Evolutionary conservation across 2,797 vertebrate genomes (phyloP).

Genomic region (Acanthurus lineatus): DNA sequence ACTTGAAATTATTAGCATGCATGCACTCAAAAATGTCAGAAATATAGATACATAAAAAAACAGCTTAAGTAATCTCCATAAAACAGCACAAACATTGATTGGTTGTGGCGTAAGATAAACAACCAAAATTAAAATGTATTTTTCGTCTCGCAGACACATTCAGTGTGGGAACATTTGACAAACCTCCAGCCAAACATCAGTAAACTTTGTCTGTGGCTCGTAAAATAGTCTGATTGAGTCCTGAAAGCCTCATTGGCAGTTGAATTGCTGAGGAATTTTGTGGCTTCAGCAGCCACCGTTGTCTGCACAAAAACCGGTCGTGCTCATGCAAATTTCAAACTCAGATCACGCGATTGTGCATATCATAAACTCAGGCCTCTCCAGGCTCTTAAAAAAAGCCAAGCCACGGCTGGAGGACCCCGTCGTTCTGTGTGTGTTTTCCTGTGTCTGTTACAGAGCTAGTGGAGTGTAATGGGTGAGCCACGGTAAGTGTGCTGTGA

Average conservation of each 20-base stretch:
- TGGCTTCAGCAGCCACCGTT: slow-evolving; percentile 40
- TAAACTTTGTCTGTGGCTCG: slow-evolving; percentile 50
- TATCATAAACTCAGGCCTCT: slow-evolving; percentile 26
- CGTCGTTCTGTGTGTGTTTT: slow-evolving; percentile 18
- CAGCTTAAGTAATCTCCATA: not conserved
- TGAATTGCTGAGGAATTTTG: slow-evolving; percentile 48
- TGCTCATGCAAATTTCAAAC: slow-evolving; percentile 50
- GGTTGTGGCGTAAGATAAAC: not conserved
- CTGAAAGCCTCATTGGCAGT: slow-evolving; percentile 43
- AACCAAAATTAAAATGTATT: not conserved
- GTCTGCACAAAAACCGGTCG: slow-evolving; percentile 33
- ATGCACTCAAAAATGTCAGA: not conserved
- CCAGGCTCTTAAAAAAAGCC: not conserved
- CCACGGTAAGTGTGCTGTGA: slow-evolving; percentile 83
- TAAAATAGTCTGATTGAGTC: slow-evolving; percentile 39
- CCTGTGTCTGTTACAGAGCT: slow-evolving; percentile 24
- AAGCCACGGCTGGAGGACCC: slow-evolving; percentile 17
- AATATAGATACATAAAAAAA: not conserved
- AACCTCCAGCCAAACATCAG: slow-evolving; percentile 44
- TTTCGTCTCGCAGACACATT: slow-evolving; percentile 27
- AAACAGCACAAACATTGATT: not conserved
- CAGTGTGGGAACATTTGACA: slow-evolving; percentile 24
- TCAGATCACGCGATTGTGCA: not conserved
- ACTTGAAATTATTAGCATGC: not conserved
- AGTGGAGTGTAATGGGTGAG: slow-evolving; percentile 67